Conservation (phyloP, 2,888 invertebrate genomes). For the Synergus itoensis region DNA sequence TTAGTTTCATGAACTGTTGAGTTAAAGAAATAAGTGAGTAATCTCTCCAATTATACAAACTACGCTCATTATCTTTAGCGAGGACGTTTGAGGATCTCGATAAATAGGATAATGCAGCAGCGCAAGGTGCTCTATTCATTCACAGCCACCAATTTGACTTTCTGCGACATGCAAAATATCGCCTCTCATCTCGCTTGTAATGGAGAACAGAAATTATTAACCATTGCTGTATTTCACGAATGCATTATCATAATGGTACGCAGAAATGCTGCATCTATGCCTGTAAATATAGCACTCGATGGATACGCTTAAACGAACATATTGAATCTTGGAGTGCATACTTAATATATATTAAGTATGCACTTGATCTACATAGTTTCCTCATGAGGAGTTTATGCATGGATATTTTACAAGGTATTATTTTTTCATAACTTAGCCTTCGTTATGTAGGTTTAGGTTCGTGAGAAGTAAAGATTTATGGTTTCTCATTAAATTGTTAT, state of each 20-base stretch:
- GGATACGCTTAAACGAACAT: constrained; percentile 31
- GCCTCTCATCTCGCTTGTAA: not conserved
- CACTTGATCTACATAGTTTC: constrained; percentile 38
- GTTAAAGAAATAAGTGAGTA: not conserved
- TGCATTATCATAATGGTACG: constrained; percentile 25
- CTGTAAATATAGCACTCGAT: constrained; percentile 15
- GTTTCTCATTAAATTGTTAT: not conserved
- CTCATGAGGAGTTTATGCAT: constrained; percentile 9
- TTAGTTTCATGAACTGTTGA: not conserved
- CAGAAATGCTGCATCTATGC: constrained; percentile 9
- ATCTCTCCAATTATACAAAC: constrained; percentile 13
- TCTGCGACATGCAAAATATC: not conserved
- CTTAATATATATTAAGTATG: constrained; percentile 13
- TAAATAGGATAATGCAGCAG: not conserved
- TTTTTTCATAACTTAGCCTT: constrained; percentile 12
- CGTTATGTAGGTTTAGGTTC: not conserved
- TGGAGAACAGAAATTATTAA: constrained; percentile 3
- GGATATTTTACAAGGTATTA: constrained; percentile 5
- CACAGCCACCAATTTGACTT: constrained; percentile 3
- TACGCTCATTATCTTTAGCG: constrained; percentile 13
- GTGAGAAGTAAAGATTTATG: not conserved
- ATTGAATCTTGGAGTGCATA: constrained; percentile 32
- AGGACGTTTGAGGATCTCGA: not conserved
- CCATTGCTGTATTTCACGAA: not conserved
- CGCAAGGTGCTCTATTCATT: not conserved